Evolutionary conservation across 2,797 vertebrate species (phyloP), one percentile per base, ranked within the genome.

Genomic region (Sphenopsis melanotis): DNA sequence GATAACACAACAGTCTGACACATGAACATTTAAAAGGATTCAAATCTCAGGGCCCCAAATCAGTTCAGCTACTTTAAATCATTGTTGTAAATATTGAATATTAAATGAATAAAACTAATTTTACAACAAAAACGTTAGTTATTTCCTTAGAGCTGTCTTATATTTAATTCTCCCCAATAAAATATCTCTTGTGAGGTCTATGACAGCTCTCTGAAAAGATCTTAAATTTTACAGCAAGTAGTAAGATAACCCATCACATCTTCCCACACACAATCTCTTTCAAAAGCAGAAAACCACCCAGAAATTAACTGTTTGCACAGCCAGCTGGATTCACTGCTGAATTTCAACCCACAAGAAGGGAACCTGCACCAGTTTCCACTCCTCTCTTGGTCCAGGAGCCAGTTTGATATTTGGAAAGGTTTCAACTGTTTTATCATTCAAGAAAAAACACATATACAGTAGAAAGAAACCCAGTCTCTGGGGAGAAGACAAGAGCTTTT

Each of bases 51-150:
- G 13, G 29, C 56, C 37, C 63, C 52, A 79, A 15, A 76, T 59
- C 46, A 42, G 78, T 72, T 87, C 44, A 63, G 47, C n/a, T 84
- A 37, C 52, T 84, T 89, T 52, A 84, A 94, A 55, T 47, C 17
- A 66, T 20, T 76, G 39, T 30, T 72, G 68, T 60, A 92, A 91
- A 79, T 59, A 94, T 26, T 82, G 37, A 87, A 57, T 68, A 90
- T 83, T 63, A 87, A 93, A 79, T 47, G 7, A 87, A 86, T 89
- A 87, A 92, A 84, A 56, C 37, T 70, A 79, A 88, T 91, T 75
- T 83, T 75, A 68, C 64, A 91, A 91, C 21, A 88, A 83, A 87
- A 77, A 14, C 0, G 9, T 36, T 49, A 70, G n/a, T 80, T 80
- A 88, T 37, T 90, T 72, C 66, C 69, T 94, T 64, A 74, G 56